These are phyloP conservation scores for Mimachlamys varia DNA, from an alignment of 2,888 invertebrate species.

Conservation along the genomic window DNA sequence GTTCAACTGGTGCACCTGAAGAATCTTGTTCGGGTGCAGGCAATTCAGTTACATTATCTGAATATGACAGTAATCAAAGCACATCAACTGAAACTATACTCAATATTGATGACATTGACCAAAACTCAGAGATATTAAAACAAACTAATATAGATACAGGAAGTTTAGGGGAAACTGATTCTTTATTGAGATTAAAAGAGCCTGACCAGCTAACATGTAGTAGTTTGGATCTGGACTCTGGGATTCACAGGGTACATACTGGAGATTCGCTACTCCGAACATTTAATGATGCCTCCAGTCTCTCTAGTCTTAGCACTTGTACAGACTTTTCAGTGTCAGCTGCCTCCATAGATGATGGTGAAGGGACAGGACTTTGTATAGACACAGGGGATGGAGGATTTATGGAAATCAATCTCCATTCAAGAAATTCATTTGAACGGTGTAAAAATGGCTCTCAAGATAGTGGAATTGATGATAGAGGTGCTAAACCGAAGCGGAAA, in stretches of 20 bases:
- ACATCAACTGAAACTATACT: slow-evolving; percentile 60
- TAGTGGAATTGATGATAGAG: slow-evolving; percentile 70
- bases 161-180: slow-evolving; percentile 66
- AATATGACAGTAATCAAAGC: slow-evolving; percentile 47
- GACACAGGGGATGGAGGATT: slow-evolving; percentile 77
- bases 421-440: slow-evolving; percentile 74
- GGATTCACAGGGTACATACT: slow-evolving; percentile 64
- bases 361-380: slow-evolving; percentile 65
- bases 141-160: slow-evolving; percentile 54
- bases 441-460: slow-evolving; percentile 70
- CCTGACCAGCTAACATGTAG: slow-evolving; percentile 68
- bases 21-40: slow-evolving; percentile 34
- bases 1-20: slow-evolving; percentile 39
- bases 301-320: slow-evolving; percentile 77
- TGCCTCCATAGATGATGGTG: slow-evolving; percentile 71
- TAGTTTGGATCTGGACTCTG: slow-evolving; percentile 70
- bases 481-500: slow-evolving; percentile 69
- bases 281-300: slow-evolving; percentile 75
- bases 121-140: slow-evolving; percentile 43
- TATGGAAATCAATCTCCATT: slow-evolving; percentile 76
- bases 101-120: slow-evolving; percentile 52
- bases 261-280: slow-evolving; percentile 66
- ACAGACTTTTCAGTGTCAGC: slow-evolving; percentile 77
- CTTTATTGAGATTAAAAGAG: slow-evolving; percentile 62
- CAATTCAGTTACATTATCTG: not conserved